Base-by-base conservation (phyloP, 2,888 invertebrate species). In the Amphipoea lucens region DNA sequence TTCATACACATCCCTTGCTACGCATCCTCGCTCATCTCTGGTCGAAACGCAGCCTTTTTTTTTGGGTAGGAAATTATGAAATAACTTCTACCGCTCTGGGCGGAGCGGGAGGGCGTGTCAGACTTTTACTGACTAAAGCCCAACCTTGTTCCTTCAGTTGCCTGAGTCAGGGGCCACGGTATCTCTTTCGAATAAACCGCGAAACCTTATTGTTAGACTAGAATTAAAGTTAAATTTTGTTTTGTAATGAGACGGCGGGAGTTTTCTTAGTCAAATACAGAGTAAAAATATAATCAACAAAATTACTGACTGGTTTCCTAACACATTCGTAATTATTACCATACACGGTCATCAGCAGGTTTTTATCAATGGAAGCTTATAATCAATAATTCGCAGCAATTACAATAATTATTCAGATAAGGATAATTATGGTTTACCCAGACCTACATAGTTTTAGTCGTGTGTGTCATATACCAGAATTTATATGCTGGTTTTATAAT, bases 301-400 rank as follows among this genome's bases (percentile, higher is more conserved):
- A 74, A 67, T 76, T 0, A 67, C 4, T 9, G 23, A 36, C 79
- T 75, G 76, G 76, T 86, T 86, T 77, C 74, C 72, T 69, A 69
- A 87, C 74, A 79, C 72, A 73, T 54, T 73, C 4, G n/a, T 62
- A 71, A 63, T 68, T 29, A 77, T 81, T 54, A 36, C 42, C 48
- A 67, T 73, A 78, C 62, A 68, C 60, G 69, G 36, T 78, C 48
- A 82, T 57, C 54, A 65, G 48, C 66, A 71, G 40, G 29, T 78
- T 80, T 48, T 74, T 77, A 77, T 84, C 81, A 87, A 81, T 87
- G 54, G 70, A 71, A 65, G n/a, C 45, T 78, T 76, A 65, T 82
- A 84, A 84, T 84, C 74, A 76, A 85, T 80, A 72, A 87, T 79
- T 79, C n/a, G 57, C 57, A 29, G 60, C 48, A 77, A 67, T 79